Evolutionary conservation across 1,140 invertebrate species (phyloP).

Genomic region (Pemphigus obesinymphae): DNA sequence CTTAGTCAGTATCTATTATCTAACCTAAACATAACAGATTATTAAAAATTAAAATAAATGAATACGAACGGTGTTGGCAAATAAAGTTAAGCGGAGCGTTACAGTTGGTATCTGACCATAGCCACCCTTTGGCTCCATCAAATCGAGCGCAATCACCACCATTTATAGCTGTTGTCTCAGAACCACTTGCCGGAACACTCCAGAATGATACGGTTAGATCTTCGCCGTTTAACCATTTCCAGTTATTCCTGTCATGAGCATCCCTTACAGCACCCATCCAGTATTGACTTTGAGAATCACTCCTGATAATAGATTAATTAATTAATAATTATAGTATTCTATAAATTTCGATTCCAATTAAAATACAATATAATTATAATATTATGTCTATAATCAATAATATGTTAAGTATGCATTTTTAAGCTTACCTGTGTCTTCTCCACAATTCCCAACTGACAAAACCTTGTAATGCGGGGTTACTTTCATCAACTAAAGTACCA

Average conservation of each 20-base stretch:
- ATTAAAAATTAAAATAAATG: not conserved
- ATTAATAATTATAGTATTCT: not conserved
- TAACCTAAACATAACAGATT: too few relatives aligned
- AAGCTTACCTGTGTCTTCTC: slow-evolving; percentile 69
- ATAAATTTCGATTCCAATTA: too few relatives aligned
- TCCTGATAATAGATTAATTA: slow-evolving; percentile 54
- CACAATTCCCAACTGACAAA: slow-evolving; percentile 93
- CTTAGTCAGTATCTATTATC: too few relatives aligned
- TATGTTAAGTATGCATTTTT: not conserved
- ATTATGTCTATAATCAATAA: too few relatives aligned
- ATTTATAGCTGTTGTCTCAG: not conserved
- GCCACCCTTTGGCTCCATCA: slow-evolving; percentile 88
- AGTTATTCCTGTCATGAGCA: slow-evolving; percentile 69
- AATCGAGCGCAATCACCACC: slow-evolving; percentile 83
- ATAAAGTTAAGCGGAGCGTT: slow-evolving; percentile 81
- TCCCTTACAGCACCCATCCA: slow-evolving; percentile 90
- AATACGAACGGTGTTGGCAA: slow-evolving; percentile 84
- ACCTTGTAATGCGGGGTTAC: slow-evolving; percentile 87
- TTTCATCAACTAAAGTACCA: slow-evolving; percentile 84
- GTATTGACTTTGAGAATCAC: slow-evolving; percentile 85
- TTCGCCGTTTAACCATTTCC: slow-evolving; percentile 86
- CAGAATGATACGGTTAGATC: slow-evolving; percentile 88
- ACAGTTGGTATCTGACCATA: slow-evolving; percentile 91
- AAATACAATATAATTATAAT: not conserved
- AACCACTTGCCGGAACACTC: slow-evolving; percentile 70